A percentile compares a stretch with the other conserved stretches of the same genome.
phyloP scores from a whole-genome alignment of 64 coral and sea anemone species.

The Stichodactyla helianthus region DNA sequence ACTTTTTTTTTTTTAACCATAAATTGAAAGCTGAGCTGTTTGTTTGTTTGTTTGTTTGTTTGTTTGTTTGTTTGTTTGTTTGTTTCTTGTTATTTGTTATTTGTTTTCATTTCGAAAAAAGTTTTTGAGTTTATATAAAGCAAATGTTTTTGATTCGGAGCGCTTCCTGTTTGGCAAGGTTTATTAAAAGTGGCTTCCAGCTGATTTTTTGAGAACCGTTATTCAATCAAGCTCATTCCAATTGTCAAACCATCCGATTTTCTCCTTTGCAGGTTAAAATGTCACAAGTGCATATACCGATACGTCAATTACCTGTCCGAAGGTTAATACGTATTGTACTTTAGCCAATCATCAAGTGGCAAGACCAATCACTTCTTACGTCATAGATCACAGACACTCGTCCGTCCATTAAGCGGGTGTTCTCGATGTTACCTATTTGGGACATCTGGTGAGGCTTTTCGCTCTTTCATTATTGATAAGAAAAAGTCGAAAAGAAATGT shows the following conservation, averaged over 20 bases:
- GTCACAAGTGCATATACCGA: background rate
- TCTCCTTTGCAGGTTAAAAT: background rate
- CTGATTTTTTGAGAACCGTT: background rate
- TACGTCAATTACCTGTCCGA: background rate
- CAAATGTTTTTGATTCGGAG: too few relatives aligned
- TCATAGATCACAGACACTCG: conserved; percentile 7
- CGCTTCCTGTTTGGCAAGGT: too few relatives aligned
- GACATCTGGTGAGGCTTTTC: background rate
- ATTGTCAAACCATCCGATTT: background rate
- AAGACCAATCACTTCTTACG: background rate
- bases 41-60: too few relatives aligned
- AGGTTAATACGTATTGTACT: conserved; percentile 5
- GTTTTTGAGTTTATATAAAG: too few relatives aligned
- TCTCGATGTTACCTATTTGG: background rate
- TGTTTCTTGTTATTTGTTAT: too few relatives aligned
- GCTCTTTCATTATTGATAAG: conserved; percentile 3
- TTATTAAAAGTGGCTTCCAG: too few relatives aligned
- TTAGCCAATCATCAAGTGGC: background rate
- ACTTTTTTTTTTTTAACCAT: too few relatives aligned
- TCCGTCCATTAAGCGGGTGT: background rate
- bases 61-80: too few relatives aligned
- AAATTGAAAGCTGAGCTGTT: too few relatives aligned
- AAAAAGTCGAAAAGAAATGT: conserved; percentile 35
- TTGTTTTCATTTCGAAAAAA: too few relatives aligned
- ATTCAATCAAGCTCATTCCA: background rate